Base-by-base conservation (phyloP, 2,113 vertebrate genomes). In the Silurus asotus region DNA sequence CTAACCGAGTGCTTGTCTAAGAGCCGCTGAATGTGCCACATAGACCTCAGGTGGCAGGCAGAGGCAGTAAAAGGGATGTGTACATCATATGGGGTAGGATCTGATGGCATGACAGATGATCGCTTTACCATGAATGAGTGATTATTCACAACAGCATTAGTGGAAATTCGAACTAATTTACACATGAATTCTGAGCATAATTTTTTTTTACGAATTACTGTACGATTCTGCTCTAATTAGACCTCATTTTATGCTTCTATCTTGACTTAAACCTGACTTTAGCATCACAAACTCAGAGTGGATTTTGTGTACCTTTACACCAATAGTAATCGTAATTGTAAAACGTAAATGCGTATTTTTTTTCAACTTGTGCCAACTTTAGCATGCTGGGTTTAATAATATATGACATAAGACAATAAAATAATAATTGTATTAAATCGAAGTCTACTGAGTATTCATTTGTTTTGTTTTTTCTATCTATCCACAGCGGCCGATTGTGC, bases 11-110 rank as follows among this genome's bases (percentile, higher is more conserved):
- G 64, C 77, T 55, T 85, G 45, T 85, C 55, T n/a, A 8, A 23
- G 37, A 65, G 7, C 70, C 72, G 23, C 13, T 45, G 51, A 59
- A 17, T 13, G 8, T 48, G 51, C 51, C 19, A 79, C 17, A 28
- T 13, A 62, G 61, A 78, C 61, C 14, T 69, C 78, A 11, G 61
- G 37, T 20, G 20, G 9, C n/a, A 25, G 37, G 49, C 53, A 20
- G 65, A 48, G 20, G 55, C n/a, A 72, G n/a, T 74, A 62, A 84
- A 58, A 37, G 55, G 53, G 72, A 49, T 49, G 67, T 55, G 70
- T 62, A 82, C 85, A 65, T 45, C 85, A 65, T 45, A 84, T 84
- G 69, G 74, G 37, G 20, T 58, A 61, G 45, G 37, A 61, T 80
- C 28, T 59, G 25, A 37, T 19, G n/a, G 51, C 8, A 25, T 70